phyloP scores from a whole-genome alignment of 2,888 invertebrate species.

The Parapristionchus giblindavisi region DNA sequence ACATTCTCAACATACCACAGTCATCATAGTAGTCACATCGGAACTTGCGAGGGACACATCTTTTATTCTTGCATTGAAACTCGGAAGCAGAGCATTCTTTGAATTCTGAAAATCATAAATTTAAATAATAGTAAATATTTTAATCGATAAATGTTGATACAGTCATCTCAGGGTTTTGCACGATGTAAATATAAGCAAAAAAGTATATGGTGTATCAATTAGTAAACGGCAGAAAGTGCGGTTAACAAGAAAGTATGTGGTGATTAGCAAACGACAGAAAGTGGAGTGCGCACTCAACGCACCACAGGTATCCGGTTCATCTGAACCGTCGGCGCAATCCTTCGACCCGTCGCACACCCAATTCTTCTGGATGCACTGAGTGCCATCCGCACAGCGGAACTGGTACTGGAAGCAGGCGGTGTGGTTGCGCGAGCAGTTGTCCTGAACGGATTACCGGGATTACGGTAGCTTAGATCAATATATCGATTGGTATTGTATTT shows the following conservation, averaged over 20 bases:
- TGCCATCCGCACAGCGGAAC: constrained; percentile 89
- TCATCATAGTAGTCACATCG: constrained; percentile 82
- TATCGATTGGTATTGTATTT: neutral
- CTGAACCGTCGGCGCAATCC: constrained; percentile 87
- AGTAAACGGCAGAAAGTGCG: constrained; percentile 1
- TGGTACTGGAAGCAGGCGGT: constrained; percentile 74
- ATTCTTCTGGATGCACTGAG: constrained; percentile 79
- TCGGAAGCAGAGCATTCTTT: constrained; percentile 67
- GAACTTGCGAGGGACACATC: constrained; percentile 71
- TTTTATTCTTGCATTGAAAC: constrained; percentile 69
- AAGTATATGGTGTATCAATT: neutral
- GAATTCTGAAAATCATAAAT: constrained; percentile 58
- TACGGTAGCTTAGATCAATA: too few relatives aligned
- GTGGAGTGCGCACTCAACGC: constrained; percentile 29
- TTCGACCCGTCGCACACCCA: constrained; percentile 74
- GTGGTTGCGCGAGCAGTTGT: constrained; percentile 77
- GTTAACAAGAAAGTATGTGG: neutral
- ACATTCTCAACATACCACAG: constrained; percentile 74
- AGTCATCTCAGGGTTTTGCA: too few relatives aligned
- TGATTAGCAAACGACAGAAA: neutral
- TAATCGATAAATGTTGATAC: neutral
- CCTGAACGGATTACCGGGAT: constrained; percentile 71
- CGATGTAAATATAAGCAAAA: neutral
- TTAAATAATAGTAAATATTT: neutral
- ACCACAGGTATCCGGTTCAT: constrained; percentile 66